phyloP scores from a whole-genome alignment of 1,140 invertebrate genomes.

The Babylonia areolata region DNA sequence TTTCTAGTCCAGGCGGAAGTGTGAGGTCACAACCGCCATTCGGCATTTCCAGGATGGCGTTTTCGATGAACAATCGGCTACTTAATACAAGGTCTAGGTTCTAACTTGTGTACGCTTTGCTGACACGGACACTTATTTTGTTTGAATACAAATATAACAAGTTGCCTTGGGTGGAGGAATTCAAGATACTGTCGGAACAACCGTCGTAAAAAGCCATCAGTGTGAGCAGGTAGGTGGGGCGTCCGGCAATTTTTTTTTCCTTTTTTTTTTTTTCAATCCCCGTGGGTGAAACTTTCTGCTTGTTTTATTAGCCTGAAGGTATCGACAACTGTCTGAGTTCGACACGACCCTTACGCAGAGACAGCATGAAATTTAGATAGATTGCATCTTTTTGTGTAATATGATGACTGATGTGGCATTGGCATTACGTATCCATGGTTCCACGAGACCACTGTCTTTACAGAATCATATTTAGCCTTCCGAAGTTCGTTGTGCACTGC shows the following conservation, averaged over 20 bases:
- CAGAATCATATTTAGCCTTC: no score
- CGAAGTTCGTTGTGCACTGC: no score
- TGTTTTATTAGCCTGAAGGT: no score
- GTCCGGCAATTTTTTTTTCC: constrained; percentile 6
- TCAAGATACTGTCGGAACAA: not conserved
- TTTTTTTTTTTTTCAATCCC: not conserved
- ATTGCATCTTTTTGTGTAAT: no score
- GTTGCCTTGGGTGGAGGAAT: not conserved
- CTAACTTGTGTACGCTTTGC: not conserved
- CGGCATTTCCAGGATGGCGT: constrained; percentile 11
- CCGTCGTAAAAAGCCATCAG: not conserved
- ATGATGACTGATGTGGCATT: no score
- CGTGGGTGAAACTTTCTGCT: no score
- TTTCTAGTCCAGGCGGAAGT: constrained; percentile 7
- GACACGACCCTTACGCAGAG: no score
- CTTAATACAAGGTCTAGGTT: not conserved
- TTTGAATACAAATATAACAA: not conserved
- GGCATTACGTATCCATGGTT: no score
- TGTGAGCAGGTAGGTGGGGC: constrained; percentile 24
- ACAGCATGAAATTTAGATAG: no score
- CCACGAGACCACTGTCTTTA: no score
- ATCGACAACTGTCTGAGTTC: no score
- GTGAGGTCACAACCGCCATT: constrained; percentile 31
- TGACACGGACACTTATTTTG: not conserved
- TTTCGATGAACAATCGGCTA: not conserved